Evolutionary conservation across 2,888 invertebrate species (phyloP), one percentile per base, ranked within the genome.

Genomic region (Ellobium chinense): DNA sequence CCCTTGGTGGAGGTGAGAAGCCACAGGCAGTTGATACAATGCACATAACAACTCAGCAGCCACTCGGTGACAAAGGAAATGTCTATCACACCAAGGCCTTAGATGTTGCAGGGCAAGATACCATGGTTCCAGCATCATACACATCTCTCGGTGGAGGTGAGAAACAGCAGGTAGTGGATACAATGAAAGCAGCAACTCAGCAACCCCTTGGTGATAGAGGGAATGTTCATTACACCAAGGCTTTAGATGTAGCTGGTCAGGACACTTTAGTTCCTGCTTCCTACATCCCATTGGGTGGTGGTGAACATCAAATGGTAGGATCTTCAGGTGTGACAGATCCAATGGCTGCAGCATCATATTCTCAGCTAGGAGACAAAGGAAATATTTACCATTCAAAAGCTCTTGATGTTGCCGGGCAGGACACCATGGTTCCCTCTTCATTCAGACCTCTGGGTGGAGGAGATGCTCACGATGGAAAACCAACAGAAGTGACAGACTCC

Each of bases 41-140:
- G 60, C 37, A 29, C n/a, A 31, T 66, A n/a, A 36, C 56, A 46
- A 24, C n/a, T 36, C 31, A 37, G 46, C 54, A 65, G 34, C 78
- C 36, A 72, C 62, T 63, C 14, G 78, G 78, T 60, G 78, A 63
- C 27, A 62, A 62, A 63, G 80, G 80, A 1, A 80, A 80, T 27
- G 60, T 27, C 24, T 46, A 69, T 21, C 73, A 69, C 39, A 69
- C 74, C 12, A 54, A 65, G 62, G 56, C 65, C n/a, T 39, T 82
- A 36, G 79, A 82, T 79, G 65, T 79, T n/a, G 27, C 72, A 4
- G 70, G 58, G 34, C 58, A 63, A 46, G 79, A 79, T 36, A 37
- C 31, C 1, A 66, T 79, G n/a, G 29, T 14, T 7, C n/a, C 72
- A 27, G 31, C 78, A 24, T 54, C 70, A 7, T 78, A 39, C 34